These are phyloP conservation scores for Enhydra lutris DNA, from an alignment of 2,113 vertebrate species.

Conservation along the genomic window DNA sequence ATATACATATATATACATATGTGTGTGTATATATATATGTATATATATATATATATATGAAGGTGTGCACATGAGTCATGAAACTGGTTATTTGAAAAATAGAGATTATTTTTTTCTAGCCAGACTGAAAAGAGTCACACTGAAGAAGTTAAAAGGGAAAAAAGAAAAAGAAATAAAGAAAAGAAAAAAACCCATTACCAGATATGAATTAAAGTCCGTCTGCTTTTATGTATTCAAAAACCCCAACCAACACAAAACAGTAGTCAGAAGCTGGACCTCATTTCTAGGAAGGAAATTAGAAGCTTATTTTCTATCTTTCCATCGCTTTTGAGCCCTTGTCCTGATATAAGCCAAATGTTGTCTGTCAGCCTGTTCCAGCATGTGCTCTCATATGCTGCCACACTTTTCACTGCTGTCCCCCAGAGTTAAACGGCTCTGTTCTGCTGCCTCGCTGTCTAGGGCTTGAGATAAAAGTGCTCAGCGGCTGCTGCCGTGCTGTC, in stretches of 20 bases:
- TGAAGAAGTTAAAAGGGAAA: neutral
- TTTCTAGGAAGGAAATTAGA: constrained; percentile 70
- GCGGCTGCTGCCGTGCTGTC: constrained; percentile 51
- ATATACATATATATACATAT: no score
- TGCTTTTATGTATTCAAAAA: constrained; percentile 58
- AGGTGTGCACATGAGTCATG: neutral
- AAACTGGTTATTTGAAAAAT: neutral
- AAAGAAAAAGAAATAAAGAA: neutral
- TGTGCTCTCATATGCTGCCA: constrained; percentile 16
- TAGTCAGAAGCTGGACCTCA: constrained; percentile 69
- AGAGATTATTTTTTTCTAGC: neutral
- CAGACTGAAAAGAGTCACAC: neutral
- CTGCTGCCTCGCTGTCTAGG: constrained; percentile 55
- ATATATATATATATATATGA: neutral
- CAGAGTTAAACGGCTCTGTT: constrained; percentile 59
- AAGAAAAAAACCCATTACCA: neutral
- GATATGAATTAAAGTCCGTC: constrained; percentile 47
- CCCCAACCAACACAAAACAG: constrained; percentile 47
- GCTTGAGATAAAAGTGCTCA: constrained; percentile 67
- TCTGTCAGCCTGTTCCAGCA: constrained; percentile 61
- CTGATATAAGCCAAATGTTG: constrained; percentile 72
- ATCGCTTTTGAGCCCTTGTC: neutral
- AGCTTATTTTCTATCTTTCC: constrained; percentile 65
- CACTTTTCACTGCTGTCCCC: constrained; percentile 43
- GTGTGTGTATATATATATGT: no score